Evolutionary conservation across 2,113 vertebrate species (phyloP).

Genomic region (Athene noctua): DNA sequence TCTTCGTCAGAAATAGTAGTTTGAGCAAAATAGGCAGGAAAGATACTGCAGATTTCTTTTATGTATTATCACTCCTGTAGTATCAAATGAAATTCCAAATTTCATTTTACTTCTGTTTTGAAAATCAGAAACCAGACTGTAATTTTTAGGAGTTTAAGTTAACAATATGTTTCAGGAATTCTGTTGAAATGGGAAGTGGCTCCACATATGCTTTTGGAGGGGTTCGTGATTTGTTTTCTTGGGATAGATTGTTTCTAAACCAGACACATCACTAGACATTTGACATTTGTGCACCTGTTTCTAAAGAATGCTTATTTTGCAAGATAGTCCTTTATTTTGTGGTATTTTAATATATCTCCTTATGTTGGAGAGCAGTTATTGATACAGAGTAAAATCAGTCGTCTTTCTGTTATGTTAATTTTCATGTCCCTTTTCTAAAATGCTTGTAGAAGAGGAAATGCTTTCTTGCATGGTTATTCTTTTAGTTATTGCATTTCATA

Average conservation of each 20-base stretch:
- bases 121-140: background rate
- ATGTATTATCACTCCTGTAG: background rate
- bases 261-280: background rate
- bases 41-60: background rate
- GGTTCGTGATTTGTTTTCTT: background rate
- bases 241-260: background rate
- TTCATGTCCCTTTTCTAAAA: background rate
- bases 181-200: background rate
- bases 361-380: background rate
- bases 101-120: background rate
- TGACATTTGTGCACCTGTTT: background rate
- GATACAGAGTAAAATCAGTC: background rate
- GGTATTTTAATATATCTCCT: background rate
- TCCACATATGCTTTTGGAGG: background rate
- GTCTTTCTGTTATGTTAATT: background rate
- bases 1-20: background rate
- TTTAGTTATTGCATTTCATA: background rate
- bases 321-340: background rate
- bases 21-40: background rate
- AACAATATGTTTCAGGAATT: background rate
- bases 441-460: background rate
- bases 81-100: background rate
- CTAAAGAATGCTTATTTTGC: background rate
- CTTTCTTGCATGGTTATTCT: background rate
- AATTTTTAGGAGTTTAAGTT: background rate